Evolutionary conservation across 1,140 invertebrate species (phyloP), one percentile per base, ranked within the genome.

Genomic region (Oryzaephilus surinamensis): DNA sequence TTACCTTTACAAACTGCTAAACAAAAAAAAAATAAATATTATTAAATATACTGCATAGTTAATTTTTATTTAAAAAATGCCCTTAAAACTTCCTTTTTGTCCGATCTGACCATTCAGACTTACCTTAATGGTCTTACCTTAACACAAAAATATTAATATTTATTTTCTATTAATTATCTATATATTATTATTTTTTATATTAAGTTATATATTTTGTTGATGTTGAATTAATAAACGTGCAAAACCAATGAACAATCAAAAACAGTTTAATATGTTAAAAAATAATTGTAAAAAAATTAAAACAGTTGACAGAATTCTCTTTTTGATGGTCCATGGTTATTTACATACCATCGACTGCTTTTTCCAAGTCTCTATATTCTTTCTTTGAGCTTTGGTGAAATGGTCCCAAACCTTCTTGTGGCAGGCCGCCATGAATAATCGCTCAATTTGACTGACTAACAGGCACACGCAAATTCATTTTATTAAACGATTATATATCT

Each of bases 371-470:
- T 95, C 90, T 70, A 96, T 92, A 72, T 95, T 95, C 79, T 95
- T 96, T 69, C 92, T 74, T 70, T 96, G 92, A 47, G 91, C 87
- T 77, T 96, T 96, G 67, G 89, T 93, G 79, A 97, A 96, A 79
- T 96, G 91, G 78, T 97, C 93, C 91, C 91, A 96, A 66, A 91
- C 89, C 70, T 93, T 93, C 80, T 96, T 93, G 73, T 94, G 90
- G 67, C 80, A 84, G 59, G 91, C 86, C 53, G 87, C 81, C 62
- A 73, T 73, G 75, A 96, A 95, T 67, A 96, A 88, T 73, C 86
- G 83, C 79, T 92, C 90, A 73, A 96, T 92, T 80, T 95, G 88
- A 82, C 86, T 83, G 79, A 95, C 92, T 97, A 81, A 71, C 62
- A 69, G 60, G 57, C 55, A 62, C 57, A 61, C 52, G 48, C 57